Base-by-base conservation (phyloP, 1,140 invertebrate genomes). In the Daktulosphaira vitifoliae region DNA sequence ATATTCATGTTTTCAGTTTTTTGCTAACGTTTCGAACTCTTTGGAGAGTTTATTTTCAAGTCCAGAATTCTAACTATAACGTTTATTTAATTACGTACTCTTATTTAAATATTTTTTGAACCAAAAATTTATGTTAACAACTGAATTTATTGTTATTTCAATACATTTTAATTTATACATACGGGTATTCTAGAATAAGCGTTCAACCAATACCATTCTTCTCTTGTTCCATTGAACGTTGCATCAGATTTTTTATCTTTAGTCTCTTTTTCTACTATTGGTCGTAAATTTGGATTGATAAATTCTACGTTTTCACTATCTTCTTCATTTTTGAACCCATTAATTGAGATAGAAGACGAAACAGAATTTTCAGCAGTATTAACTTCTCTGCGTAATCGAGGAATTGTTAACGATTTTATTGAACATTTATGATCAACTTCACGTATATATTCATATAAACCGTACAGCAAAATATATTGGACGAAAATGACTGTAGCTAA, bases 171-270 rank as follows among this genome's bases (percentile, higher is more conserved):
- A n/a, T n/a, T 62, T 18, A 23, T 37, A 76, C 80, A 80, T 76
- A 87, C 85, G 44, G 87, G 85, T 67, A 89, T 85, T 66, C 86
- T 79, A 15, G 85, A 87, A 70, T 87, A 87, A 68, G 84, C 84
- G 20, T 86, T 87, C 48, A 89, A 72, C 82, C 86, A 89, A 66
- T 88, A 82, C 85, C 86, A 87, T 29, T 82, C 81, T 51, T 70
- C 64, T 37, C 62, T 42, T 15, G 69, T 66, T 5, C 38, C 59
- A 39, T 68, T 67, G 29, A 33, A 33, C 2, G 25, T 7, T 3
- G 9, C 11, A 2, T 46, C n/a, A 29, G 22, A 38, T 7, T 39
- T 50, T 11, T 64, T 67, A 2, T 25, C 26, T 9, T 66, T 49
- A 13, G 83, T 82, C 65, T 81, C 82, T 66, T 82, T 81, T 66